Percentiles rank a stretch among this genome's conserved stretches.
Conservation (phyloP, 2,113 vertebrate species). For the Pterophyllum scalare region DNA sequence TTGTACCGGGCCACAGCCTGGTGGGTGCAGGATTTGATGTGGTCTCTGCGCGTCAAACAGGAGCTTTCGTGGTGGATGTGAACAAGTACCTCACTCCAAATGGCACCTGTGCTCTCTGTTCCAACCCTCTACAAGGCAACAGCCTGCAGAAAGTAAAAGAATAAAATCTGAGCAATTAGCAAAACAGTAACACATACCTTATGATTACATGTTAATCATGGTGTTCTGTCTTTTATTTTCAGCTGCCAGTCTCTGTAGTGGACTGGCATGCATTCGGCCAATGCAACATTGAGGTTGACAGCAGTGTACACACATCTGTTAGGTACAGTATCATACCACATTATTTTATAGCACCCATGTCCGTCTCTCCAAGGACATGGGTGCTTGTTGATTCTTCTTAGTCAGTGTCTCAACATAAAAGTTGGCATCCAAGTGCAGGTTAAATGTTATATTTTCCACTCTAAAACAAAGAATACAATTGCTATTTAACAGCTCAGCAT, state of each 20-base stretch:
- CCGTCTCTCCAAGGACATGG: not conserved
- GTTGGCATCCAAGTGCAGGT: not conserved
- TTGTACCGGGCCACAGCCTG: conserved; percentile 71
- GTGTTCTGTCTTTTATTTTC: not conserved
- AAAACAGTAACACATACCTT: not conserved
- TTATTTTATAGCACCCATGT: not conserved
- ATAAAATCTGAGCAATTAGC: not conserved
- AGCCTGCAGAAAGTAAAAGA: conserved; percentile 39
- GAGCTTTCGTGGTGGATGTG: conserved; percentile 61
- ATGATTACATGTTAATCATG: not conserved
- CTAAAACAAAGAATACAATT: not conserved
- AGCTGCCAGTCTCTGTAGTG: conserved; percentile 50
- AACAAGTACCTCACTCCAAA: not conserved
- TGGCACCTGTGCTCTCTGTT: conserved; percentile 49
- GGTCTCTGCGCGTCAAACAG: conserved; percentile 63
- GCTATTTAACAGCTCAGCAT: not conserved
- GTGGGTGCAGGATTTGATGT: conserved; percentile 77
- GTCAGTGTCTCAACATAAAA: not conserved
- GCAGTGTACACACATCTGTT: not conserved
- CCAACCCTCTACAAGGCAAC: conserved; percentile 39
- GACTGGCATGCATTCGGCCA: conserved; percentile 46
- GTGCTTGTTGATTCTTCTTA: not conserved
- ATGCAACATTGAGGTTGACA: not conserved
- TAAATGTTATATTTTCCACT: not conserved
- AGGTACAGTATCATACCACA: conserved; percentile 21